Evolutionary conservation across 2,888 invertebrate genomes (phyloP), one percentile per base, ranked within the genome.

Genomic region (Rhamphomyia laevipes): DNA sequence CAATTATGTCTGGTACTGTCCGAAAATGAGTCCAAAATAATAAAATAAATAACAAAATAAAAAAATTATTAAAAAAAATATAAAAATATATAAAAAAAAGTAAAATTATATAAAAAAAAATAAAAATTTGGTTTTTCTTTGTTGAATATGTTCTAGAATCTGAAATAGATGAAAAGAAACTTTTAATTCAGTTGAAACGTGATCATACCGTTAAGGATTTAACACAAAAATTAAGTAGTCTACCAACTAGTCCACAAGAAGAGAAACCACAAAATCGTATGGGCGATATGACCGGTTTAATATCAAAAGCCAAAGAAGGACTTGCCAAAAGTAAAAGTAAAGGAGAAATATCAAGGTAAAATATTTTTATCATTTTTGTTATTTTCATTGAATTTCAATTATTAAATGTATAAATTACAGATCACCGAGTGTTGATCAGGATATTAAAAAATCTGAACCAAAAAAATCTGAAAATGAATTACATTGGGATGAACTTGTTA

Each of bases 391-490:
- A n/a, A n/a, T n/a, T n/a, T 21, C 21, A 6, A 13, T 17, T 30
- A 13, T 30, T 17, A 16, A 18, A 9, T 13, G 23, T 17, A 30
- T 16, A 1, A 27, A 51, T 63, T 64, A 12, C 73, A 72, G 88
- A 84, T 72, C 79, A 81, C 50, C 59, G 79, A 85, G 71, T 81
- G 82, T 64, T 77, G 86, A 51, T 77, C 84, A 86, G 82, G 63
- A 81, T 75, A 60, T 72, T 74, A 59, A 78, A 77, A 57, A 83
- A 69, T 63, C 77, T 30, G 86, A 88, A 64, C 75, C 80, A 31
- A 90, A 90, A 68, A 87, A 92, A 64, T 86, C 91, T 0, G 94
- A 94, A 70, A 91, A 89, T 62, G 95, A 96, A 62, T 70, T 95
- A 3, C 90, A 94, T 62, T 97, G 97, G 96, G 95, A 96, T 63